Percentiles rank a stretch among this genome's conserved stretches.
Conservation (phyloP, 2,797 vertebrate species). For the Channallabes apus region DNA sequence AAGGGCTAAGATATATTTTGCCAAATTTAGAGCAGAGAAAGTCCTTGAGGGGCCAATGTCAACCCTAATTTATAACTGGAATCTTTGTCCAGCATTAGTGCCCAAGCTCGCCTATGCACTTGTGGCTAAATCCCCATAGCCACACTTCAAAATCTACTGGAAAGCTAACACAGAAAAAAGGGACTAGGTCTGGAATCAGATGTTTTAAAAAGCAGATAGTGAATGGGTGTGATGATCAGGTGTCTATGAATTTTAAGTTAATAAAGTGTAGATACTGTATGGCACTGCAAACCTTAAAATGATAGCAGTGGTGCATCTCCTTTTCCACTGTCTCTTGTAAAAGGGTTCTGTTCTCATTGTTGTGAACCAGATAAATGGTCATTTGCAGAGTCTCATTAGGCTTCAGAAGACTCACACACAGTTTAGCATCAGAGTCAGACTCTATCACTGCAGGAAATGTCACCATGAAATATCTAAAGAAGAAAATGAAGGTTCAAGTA, state of each 20-base stretch:
- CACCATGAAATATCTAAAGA: slow-evolving; percentile 67
- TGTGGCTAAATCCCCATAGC: not conserved
- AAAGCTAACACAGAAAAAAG: not conserved
- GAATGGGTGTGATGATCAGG: not conserved
- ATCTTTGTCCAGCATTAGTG: not conserved
- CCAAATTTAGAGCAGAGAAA: no score
- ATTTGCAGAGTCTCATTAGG: slow-evolving; percentile 65
- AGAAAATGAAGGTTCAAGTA: not conserved
- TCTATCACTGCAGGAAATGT: slow-evolving; percentile 65
- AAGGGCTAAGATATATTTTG: no score
- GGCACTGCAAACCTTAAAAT: slow-evolving; percentile 61
- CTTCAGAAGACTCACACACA: slow-evolving; percentile 67
- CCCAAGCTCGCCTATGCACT: not conserved
- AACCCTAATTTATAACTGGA: not conserved
- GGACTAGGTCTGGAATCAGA: not conserved
- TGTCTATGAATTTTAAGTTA: not conserved
- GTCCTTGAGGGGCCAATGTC: not conserved
- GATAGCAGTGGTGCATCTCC: slow-evolving; percentile 62
- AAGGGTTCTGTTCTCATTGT: slow-evolving; percentile 51
- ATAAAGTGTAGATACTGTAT: not conserved
- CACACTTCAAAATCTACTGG: not conserved
- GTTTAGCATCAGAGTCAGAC: slow-evolving; percentile 60
- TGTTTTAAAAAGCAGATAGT: not conserved
- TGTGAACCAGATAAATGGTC: slow-evolving; percentile 59
- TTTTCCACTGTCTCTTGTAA: slow-evolving; percentile 43